Base-by-base conservation (phyloP, 2,888 invertebrate genomes). In the Dilophus febrilis region DNA sequence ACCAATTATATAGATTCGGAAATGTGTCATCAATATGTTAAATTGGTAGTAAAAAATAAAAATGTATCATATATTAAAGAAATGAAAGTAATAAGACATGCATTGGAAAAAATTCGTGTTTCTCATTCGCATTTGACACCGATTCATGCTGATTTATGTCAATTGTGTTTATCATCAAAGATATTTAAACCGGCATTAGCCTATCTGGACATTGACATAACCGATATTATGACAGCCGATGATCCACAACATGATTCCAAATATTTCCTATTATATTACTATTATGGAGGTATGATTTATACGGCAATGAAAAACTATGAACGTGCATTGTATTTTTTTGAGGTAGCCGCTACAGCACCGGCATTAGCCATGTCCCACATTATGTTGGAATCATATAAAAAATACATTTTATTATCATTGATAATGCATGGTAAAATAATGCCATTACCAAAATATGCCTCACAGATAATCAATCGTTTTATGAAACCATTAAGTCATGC, bases 241-340 rank as follows among this genome's bases (percentile, higher is more conserved):
- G 83, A 53, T 77, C 78, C 47, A 72, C 77, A 55, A 82, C 54
- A 58, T 43, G 63, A 63, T 51, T 54, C 64, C 38, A 63, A 63
- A 53, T 82, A 88, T 60, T 92, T 92, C 58, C 70, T 97, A 38
- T 70, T 90, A 0, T 95, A 91, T 60, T 95, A 88, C 58, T 95
- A 95, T 61, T 97, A 97, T 58, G 94, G 94, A 42, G 95, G 95
- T 38, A 91, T 95, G 88, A 88, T 95, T 49, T 95, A 92, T 61
- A 78, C 91, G 40, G 86, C 88, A 11, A 64, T 94, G 52, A 91
- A 94, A 59, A 87, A 91, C 55, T 88, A 85, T 57, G 87, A 91
- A 49, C 71, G 90, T 54, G 91, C 94, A 8, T 65, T 92, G 44
- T 94, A 91, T 63, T 94, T 90, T 64, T 91, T 88, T 62, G 94